A percentile compares a stretch with the other conserved stretches of the same genome.
Conservation (phyloP, 2,113 vertebrate genomes). For the Paedocypris sp. region DNA sequence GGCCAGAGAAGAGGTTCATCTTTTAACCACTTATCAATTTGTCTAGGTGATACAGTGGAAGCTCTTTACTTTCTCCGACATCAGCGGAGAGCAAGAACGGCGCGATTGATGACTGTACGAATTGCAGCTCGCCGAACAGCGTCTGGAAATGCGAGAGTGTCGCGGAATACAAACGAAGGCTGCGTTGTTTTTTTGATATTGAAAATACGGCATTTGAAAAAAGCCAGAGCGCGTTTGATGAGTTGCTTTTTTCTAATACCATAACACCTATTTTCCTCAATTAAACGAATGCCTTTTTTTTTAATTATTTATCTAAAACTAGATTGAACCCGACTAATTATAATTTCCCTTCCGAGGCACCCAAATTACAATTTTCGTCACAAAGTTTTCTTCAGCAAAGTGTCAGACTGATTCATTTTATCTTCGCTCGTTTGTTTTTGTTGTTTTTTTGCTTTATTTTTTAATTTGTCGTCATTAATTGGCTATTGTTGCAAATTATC, state of each 20-base stretch:
- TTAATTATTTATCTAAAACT: too few species aligned
- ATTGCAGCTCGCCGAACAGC: neutral
- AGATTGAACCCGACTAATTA: too few species aligned
- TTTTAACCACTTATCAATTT: slow-evolving; percentile 34
- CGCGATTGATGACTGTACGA: slow-evolving; percentile 14
- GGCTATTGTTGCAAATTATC: slow-evolving; percentile 9
- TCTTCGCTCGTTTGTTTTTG: neutral
- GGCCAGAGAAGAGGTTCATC: slow-evolving; percentile 4
- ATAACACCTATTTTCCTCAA: too few species aligned
- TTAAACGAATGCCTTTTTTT: too few species aligned
- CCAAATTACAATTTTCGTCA: too few species aligned
- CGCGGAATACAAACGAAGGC: slow-evolving; percentile 1
- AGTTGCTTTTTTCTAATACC: too few species aligned
- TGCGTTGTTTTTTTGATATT: slow-evolving; percentile 7
- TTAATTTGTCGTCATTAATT: too few species aligned
- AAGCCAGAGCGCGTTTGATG: too few species aligned
- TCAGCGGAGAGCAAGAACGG: neutral
- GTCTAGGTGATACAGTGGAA: slow-evolving; percentile 29
- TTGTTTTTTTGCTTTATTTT: slow-evolving; percentile 1
- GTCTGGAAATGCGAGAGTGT: neutral
- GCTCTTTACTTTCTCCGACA: neutral
- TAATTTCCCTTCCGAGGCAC: too few species aligned
- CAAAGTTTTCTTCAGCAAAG: too few species aligned
- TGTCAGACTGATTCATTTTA: too few species aligned
- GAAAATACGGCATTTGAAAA: too few species aligned